phyloP scores from a whole-genome alignment of 2,797 vertebrate genomes.

The Choloepus didactylus region DNA sequence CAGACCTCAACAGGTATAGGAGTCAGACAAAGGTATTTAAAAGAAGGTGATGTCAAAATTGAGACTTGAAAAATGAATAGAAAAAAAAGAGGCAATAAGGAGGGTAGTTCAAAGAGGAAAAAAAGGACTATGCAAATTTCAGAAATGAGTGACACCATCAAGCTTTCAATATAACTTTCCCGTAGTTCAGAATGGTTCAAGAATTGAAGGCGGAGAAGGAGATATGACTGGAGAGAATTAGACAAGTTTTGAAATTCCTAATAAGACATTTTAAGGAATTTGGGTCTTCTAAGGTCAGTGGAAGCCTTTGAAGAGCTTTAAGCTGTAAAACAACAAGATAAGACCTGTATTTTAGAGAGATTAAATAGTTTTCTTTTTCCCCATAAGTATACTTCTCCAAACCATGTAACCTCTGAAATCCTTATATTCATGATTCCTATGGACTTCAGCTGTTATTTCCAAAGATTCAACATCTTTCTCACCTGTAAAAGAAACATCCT shows the following conservation, averaged over 20 bases:
- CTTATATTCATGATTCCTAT: conserved; percentile 20
- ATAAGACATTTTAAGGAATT: not conserved
- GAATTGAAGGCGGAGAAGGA: not conserved
- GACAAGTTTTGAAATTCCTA: conserved; percentile 20
- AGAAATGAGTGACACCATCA: not conserved
- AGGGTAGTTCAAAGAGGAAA: conserved; percentile 1
- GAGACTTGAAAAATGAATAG: not conserved
- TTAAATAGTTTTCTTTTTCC: not conserved
- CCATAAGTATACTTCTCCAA: conserved; percentile 43
- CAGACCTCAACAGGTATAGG: not conserved
- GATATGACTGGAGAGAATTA: not conserved
- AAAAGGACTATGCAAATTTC: not conserved
- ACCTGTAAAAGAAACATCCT: not conserved
- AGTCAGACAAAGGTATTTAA: not conserved
- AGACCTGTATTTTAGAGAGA: conserved; percentile 55
- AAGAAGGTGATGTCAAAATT: not conserved
- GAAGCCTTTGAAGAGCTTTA: conserved; percentile 48
- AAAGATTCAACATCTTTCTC: not conserved
- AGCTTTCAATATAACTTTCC: not conserved
- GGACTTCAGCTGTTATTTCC: conserved; percentile 32
- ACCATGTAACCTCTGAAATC: conserved; percentile 21
- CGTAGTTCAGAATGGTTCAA: not conserved
- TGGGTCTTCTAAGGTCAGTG: not conserved
- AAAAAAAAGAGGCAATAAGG: not conserved
- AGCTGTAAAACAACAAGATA: conserved; percentile 46